Base-by-base conservation (phyloP, 2,888 invertebrate species). In the Amphipyra tragopoginis region DNA sequence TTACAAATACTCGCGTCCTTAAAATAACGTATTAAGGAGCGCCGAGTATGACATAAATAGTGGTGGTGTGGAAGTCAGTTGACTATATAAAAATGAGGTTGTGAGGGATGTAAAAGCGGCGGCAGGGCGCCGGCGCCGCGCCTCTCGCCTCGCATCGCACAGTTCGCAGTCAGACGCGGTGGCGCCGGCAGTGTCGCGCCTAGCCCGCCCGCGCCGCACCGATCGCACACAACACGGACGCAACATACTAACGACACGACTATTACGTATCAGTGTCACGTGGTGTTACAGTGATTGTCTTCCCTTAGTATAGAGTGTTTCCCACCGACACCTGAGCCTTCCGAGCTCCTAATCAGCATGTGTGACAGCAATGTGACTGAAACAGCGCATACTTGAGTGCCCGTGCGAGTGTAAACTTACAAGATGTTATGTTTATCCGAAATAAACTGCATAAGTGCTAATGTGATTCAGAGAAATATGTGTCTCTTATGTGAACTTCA, bases 1-100 rank as follows among this genome's bases (percentile, higher is more conserved):
- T 89, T 88, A 90, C 88, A 90, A 92, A 91, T 90, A 90, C 89
- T 89, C 83, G 86, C 87, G 86, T 89, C 88, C 86, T 91, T 87
- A 90, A 93, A 93, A 92, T 92, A 93, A 91, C 88, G 89, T 91
- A 93, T 92, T 90, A 92, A 90, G 89, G 89, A 90, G 89, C 89
- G 88, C 85, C 87, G 90, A 91, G 89, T 93, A 91, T 93, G 93
- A 93, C 91, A 93, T 93, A 93, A 93, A 93, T 93, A 93, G 93
- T 92, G 90, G 89, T 89, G 89, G 90, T 87, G 91, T 91, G 90
- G 93, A 93, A 94, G 93, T 93, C 93, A 93, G 92, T 93, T 89
- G 92, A 93, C 92, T 94, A 92, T 93, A 93, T 93, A 93, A 93
- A 93, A 94, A 91, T 93, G 91, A 90, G 91, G 88, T 85, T 91